These are phyloP conservation scores for Drosophila rhopaloa DNA, from an alignment of 1,140 invertebrate species.

Conservation along the genomic window DNA sequence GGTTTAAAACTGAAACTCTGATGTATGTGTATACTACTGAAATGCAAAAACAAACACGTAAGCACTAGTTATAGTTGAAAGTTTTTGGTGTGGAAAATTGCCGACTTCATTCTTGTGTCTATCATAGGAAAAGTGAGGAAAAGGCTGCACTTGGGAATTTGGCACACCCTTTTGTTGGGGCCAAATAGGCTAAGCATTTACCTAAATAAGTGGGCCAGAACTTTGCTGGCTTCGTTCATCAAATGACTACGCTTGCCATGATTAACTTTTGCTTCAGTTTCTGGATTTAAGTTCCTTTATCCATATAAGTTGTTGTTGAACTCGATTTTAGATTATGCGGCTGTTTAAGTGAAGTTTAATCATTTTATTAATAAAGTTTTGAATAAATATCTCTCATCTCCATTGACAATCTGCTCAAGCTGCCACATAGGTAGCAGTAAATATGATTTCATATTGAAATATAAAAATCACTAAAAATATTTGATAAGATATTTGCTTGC, in stretches of 20 bases:
- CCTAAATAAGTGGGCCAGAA: constrained; percentile 2
- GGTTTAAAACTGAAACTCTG: constrained; percentile 64
- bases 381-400: too few relatives aligned
- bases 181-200: constrained; percentile 11
- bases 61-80: background rate
- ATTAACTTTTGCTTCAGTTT: constrained; percentile 9
- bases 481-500: too few relatives aligned
- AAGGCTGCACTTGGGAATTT: background rate
- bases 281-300: background rate
- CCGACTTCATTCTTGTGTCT: constrained; percentile 1
- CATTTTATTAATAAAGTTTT: background rate
- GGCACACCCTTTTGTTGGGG: constrained; percentile 1
- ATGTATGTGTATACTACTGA: constrained; percentile 38
- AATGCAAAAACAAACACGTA: constrained; percentile 10
- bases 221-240: background rate
- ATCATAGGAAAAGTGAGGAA: background rate
- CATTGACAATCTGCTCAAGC: too few relatives aligned
- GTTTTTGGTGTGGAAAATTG: constrained; percentile 21
- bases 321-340: background rate
- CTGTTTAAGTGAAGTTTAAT: background rate
- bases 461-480: too few relatives aligned
- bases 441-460: too few relatives aligned
- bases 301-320: background rate
- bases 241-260: background rate
- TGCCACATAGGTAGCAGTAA: too few relatives aligned